Evolutionary conservation across 2,113 vertebrate genomes (phyloP).

Genomic region (Glaucomys volans): DNA sequence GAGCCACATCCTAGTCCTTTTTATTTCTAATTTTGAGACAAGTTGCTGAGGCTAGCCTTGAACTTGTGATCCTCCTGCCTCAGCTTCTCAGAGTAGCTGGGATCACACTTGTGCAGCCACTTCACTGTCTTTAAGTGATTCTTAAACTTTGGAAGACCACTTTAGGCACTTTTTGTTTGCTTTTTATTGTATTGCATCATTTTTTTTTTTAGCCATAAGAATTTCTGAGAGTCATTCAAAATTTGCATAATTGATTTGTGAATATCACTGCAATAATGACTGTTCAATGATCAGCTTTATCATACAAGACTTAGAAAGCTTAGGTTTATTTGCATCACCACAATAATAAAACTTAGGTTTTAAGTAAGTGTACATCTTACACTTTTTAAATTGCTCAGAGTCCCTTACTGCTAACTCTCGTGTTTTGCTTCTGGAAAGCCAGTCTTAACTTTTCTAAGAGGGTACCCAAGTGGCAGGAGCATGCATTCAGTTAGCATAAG

Average conservation of each 20-base stretch:
- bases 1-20: background rate
- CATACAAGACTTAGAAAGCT: background rate
- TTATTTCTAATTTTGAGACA: background rate
- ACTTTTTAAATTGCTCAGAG: background rate
- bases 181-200: background rate
- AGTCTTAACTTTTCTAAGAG: background rate
- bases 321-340: background rate
- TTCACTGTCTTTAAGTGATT: background rate
- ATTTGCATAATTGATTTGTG: background rate
- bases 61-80: background rate
- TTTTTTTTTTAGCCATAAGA: background rate
- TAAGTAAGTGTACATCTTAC: background rate
- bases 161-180: background rate
- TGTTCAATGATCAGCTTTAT: background rate
- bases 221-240: background rate
- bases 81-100: background rate
- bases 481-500: background rate
- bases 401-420: background rate
- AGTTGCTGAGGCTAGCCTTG: background rate
- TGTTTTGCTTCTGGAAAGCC: background rate
- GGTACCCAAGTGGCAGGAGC: background rate
- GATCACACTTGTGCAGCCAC: background rate
- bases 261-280: background rate
- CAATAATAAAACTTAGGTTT: background rate
- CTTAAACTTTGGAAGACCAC: background rate